Evolutionary conservation across 2,797 vertebrate species (phyloP).

Genomic region (Naso thynnoides): DNA sequence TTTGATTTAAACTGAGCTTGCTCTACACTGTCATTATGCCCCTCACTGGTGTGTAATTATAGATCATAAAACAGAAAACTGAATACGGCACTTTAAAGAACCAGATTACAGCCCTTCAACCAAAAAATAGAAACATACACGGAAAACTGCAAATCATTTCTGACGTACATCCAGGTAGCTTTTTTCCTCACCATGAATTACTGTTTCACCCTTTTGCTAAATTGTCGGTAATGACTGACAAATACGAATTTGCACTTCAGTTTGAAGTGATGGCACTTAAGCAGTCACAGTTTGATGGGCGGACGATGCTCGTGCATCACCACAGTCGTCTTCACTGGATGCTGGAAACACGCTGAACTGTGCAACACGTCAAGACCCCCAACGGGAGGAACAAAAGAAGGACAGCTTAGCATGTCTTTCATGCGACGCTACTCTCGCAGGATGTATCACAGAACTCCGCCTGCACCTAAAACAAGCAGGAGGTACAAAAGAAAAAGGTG

Average conservation of each 20-base stretch:
- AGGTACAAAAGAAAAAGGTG: constrained; percentile 37
- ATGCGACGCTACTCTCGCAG: constrained; percentile 67
- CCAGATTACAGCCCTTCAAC: constrained; percentile 42
- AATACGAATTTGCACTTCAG: constrained; percentile 50
- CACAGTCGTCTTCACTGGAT: constrained; percentile 37
- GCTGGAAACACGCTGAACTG: constrained; percentile 47
- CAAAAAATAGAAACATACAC: constrained; percentile 27
- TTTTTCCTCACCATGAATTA: constrained; percentile 21
- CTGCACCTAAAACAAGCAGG: constrained; percentile 71
- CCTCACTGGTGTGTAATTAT: constrained; percentile 34
- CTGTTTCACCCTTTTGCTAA: constrained; percentile 41
- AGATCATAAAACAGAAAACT: constrained; percentile 38
- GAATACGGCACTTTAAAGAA: constrained; percentile 25
- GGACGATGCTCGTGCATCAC: constrained; percentile 41
- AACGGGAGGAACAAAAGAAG: constrained; percentile 76
- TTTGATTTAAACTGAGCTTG: constrained; percentile 24
- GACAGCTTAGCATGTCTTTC: constrained; percentile 80
- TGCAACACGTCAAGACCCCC: constrained; percentile 61
- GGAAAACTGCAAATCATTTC: constrained; percentile 7
- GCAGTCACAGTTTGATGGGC: constrained; percentile 54
- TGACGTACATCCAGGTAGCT: not conserved
- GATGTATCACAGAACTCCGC: constrained; percentile 62
- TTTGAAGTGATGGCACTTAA: constrained; percentile 33
- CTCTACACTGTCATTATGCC: constrained; percentile 34
- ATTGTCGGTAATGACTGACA: constrained; percentile 49